A percentile compares a stretch with the other conserved stretches of the same genome.
Conservation (phyloP, 1,140 invertebrate species). For the Diuraphis noxia region DNA sequence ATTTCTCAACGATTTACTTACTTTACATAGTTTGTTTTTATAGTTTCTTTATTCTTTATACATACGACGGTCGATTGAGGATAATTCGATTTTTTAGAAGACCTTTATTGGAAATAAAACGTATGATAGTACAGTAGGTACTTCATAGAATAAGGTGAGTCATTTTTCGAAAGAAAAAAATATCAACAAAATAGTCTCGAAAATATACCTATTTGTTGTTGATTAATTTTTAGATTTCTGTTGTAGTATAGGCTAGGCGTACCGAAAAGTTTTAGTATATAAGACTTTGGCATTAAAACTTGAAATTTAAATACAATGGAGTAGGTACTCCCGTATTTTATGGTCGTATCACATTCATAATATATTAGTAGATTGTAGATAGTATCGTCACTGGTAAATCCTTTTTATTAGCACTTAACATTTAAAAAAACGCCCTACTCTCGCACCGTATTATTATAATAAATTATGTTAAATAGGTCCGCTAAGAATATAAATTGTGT, state of each 20-base stretch:
- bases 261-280: neutral
- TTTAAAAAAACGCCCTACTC: neutral
- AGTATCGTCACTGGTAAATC: neutral
- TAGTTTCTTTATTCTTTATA: no score
- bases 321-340: neutral
- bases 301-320: neutral
- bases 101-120: no score
- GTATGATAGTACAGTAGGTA: neutral
- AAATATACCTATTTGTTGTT: neutral
- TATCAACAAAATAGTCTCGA: neutral
- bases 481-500: neutral
- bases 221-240: neutral
- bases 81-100: no score
- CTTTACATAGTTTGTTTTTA: no score
- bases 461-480: neutral
- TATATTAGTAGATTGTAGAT: neutral
- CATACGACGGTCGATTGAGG: no score
- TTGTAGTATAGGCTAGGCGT: neutral
- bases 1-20: no score
- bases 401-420: constrained; percentile 1
- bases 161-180: neutral
- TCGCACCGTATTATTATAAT: neutral
- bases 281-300: neutral
- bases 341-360: neutral
- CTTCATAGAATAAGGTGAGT: neutral